These are phyloP conservation scores for Rhynchonycteris naso DNA, from an alignment of 2,797 vertebrate species.

Conservation along the genomic window DNA sequence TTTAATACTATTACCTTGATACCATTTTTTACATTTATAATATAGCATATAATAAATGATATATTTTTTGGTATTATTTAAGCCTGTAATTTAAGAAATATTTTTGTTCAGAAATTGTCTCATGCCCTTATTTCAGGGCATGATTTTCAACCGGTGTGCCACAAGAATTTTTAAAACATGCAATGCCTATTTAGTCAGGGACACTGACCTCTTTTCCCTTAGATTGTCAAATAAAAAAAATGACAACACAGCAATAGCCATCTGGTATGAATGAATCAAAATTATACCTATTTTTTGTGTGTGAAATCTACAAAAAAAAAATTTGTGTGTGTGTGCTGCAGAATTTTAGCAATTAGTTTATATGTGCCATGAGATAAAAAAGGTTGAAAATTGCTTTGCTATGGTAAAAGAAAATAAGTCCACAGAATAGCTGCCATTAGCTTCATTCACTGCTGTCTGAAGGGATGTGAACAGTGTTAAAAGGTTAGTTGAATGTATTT, in stretches of 20 bases:
- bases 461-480: slow-evolving; percentile 1
- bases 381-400: not conserved
- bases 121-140: slow-evolving; percentile 38
- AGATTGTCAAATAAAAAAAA: not conserved
- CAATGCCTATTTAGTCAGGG: not conserved
- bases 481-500: slow-evolving; percentile 33
- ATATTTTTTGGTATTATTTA: slow-evolving; percentile 55
- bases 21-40: slow-evolving; percentile 51
- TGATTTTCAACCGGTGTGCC: not conserved
- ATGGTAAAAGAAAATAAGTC: slow-evolving; percentile 39
- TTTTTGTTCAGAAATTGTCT: slow-evolving; percentile 61
- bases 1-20: not conserved
- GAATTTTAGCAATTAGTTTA: not conserved
- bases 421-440: slow-evolving; percentile 1
- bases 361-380: not conserved
- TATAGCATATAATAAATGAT: not conserved
- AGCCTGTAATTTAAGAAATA: slow-evolving; percentile 29
- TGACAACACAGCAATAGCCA: not conserved
- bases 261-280: not conserved
- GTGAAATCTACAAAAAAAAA: not conserved
- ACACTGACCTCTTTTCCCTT: not conserved
- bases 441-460: slow-evolving; percentile 37
- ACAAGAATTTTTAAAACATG: not conserved
- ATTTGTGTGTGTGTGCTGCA: not conserved
- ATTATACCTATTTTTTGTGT: not conserved